These are phyloP conservation scores for Toxonevra muliebris DNA, from an alignment of 2,888 invertebrate genomes.

Conservation along the genomic window DNA sequence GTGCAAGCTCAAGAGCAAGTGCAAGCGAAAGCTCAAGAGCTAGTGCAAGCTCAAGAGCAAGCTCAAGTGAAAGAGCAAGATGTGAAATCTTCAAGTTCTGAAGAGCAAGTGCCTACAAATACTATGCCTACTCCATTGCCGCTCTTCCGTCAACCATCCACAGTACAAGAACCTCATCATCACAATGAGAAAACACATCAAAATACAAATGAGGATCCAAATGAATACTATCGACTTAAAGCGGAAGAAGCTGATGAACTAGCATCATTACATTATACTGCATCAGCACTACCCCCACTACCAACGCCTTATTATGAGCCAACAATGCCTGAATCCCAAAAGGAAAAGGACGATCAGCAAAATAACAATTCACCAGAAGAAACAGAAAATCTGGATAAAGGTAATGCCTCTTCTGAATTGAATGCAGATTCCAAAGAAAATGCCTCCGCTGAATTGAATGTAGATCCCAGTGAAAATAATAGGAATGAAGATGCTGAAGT, in stretches of 20 bases:
- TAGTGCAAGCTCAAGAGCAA: neutral
- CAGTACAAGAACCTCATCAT: neutral
- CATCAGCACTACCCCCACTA: neutral
- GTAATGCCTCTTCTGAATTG: neutral
- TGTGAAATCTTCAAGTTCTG: slow-evolving; percentile 6
- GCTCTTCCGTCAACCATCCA: slow-evolving; percentile 7
- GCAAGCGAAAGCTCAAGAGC: slow-evolving; percentile 10
- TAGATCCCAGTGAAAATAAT: neutral
- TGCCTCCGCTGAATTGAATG: neutral
- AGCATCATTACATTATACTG: neutral
- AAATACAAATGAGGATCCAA: neutral
- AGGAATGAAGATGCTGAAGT: neutral
- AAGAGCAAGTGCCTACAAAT: slow-evolving; percentile 16
- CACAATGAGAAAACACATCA: neutral
- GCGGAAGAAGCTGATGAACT: neutral
- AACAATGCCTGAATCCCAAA: neutral
- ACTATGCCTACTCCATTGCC: slow-evolving; percentile 39
- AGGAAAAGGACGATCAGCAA: neutral
- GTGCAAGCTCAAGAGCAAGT: slow-evolving; percentile 30
- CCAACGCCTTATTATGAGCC: neutral
- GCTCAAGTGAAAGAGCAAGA: slow-evolving; percentile 25
- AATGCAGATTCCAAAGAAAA: neutral
- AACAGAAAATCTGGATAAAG: neutral
- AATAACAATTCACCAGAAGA: no score
- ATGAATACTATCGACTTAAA: neutral